Conservation (phyloP, 1,140 invertebrate species). For the Leguminivora glycinivorella region DNA sequence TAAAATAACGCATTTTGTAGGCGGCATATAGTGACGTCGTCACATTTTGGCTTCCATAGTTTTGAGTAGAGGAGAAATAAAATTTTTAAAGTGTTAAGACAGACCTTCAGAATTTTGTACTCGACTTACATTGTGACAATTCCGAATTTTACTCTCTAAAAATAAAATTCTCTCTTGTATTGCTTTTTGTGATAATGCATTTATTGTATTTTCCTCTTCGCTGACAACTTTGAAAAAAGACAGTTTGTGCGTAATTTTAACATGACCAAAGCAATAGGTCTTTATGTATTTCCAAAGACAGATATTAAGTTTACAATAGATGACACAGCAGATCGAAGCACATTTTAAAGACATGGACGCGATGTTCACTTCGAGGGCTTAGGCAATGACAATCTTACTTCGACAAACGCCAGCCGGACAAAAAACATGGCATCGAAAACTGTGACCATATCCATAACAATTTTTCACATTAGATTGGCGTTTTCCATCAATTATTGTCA, state of each 20-base stretch:
- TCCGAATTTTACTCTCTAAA: slow-evolving; percentile 11
- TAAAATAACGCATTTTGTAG: slow-evolving; percentile 52
- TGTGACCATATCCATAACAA: no score
- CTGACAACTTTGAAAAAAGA: slow-evolving; percentile 33
- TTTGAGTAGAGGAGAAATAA: slow-evolving; percentile 50
- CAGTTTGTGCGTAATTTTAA: slow-evolving; percentile 28
- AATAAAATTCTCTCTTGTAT: neutral
- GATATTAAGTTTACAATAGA: slow-evolving; percentile 30
- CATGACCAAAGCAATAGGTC: slow-evolving; percentile 41
- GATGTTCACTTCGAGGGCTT: no score
- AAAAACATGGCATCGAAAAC: no score
- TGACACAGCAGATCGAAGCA: slow-evolving; percentile 49
- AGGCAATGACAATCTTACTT: no score
- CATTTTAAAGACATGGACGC: slow-evolving; percentile 68
- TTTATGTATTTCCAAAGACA: slow-evolving; percentile 42
- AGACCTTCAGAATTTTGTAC: slow-evolving; percentile 62
- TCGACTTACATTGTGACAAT: slow-evolving; percentile 47
- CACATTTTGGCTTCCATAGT: slow-evolving; percentile 74
- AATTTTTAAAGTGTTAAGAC: slow-evolving; percentile 48
- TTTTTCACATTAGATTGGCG: no score
- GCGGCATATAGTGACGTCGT: slow-evolving; percentile 50
- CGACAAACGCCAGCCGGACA: no score
- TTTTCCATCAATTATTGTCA: no score
- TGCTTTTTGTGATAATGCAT: slow-evolving; percentile 44
- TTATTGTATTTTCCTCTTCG: slow-evolving; percentile 41